Conservation (phyloP, 2,113 vertebrate species). For the Paramisgurnus dabryanus region DNA sequence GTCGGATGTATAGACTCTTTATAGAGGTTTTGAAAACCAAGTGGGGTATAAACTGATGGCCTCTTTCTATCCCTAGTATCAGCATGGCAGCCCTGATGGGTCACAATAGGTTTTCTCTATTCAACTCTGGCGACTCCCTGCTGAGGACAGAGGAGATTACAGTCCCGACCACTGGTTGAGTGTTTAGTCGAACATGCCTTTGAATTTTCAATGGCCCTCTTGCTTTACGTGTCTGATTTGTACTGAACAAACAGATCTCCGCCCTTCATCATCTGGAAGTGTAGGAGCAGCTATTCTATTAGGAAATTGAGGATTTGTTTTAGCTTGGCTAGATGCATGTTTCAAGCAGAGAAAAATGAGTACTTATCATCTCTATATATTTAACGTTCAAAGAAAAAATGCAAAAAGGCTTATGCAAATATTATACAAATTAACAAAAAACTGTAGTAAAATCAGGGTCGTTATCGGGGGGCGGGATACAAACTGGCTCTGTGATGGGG, state of each 20-base stretch:
- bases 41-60: neutral
- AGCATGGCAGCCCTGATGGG: conserved; percentile 19
- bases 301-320: conserved; percentile 20
- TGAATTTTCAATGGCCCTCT: conserved; percentile 71
- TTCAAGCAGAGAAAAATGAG: neutral
- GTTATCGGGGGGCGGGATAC: no score
- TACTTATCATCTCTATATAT: no score
- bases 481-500: no score
- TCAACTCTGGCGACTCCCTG: conserved; percentile 35
- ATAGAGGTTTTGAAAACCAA: conserved; percentile 4
- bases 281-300: conserved; percentile 76
- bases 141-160: conserved; percentile 54
- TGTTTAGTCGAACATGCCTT: conserved; percentile 63
- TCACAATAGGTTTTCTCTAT: conserved; percentile 37
- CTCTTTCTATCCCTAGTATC: conserved; percentile 14
- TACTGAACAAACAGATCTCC: conserved; percentile 81
- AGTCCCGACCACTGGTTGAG: conserved; percentile 70
- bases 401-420: neutral
- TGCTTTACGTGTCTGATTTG: conserved; percentile 76
- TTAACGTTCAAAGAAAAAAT: neutral
- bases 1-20: conserved; percentile 1
- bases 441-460: neutral
- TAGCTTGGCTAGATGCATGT: neutral
- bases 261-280: conserved; percentile 80
- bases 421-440: neutral